A percentile compares a stretch with the other conserved stretches of the same genome.
These are phyloP conservation scores for Takifugu rubripes DNA, from an alignment of 2,797 vertebrate genomes.

Conservation along the genomic window DNA sequence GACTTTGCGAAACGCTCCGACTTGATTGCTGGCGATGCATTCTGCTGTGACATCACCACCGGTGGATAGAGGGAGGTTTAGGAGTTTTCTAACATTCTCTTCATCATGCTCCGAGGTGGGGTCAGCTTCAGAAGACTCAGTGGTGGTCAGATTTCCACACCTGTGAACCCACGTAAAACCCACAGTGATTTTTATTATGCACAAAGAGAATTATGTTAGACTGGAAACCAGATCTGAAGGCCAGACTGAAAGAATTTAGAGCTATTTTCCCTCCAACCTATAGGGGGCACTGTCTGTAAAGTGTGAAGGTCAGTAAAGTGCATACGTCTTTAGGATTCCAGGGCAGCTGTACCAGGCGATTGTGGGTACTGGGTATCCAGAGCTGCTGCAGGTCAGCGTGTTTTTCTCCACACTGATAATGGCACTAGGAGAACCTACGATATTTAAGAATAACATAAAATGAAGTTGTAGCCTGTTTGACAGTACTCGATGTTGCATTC, in stretches of 20 bases:
- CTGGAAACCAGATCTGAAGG: too few relatives aligned
- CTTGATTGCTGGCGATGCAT: conserved; percentile 77
- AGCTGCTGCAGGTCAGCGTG: conserved; percentile 71
- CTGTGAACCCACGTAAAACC: conserved; percentile 28
- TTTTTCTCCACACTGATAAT: conserved; percentile 39
- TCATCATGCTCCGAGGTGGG: conserved; percentile 48
- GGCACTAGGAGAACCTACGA: conserved; percentile 54
- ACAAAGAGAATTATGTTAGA: too few relatives aligned
- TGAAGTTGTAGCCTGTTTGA: background rate
- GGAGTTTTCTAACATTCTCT: conserved; percentile 57
- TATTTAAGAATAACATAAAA: too few relatives aligned
- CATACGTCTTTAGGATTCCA: conserved; percentile 64
- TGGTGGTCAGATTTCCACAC: conserved; percentile 42
- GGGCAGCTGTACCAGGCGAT: conserved; percentile 80
- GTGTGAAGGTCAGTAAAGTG: background rate
- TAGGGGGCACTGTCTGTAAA: background rate
- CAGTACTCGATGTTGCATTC: background rate
- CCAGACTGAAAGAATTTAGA: background rate
- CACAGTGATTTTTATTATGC: too few relatives aligned
- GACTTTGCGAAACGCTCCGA: conserved; percentile 56
- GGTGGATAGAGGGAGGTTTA: conserved; percentile 33
- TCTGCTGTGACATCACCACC: conserved; percentile 69
- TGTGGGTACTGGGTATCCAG: conserved; percentile 78
- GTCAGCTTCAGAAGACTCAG: conserved; percentile 4
- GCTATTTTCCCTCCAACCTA: background rate